These are phyloP conservation scores for Synanthedon tipuliformis DNA, from an alignment of 2,888 invertebrate genomes.

Conservation along the genomic window DNA sequence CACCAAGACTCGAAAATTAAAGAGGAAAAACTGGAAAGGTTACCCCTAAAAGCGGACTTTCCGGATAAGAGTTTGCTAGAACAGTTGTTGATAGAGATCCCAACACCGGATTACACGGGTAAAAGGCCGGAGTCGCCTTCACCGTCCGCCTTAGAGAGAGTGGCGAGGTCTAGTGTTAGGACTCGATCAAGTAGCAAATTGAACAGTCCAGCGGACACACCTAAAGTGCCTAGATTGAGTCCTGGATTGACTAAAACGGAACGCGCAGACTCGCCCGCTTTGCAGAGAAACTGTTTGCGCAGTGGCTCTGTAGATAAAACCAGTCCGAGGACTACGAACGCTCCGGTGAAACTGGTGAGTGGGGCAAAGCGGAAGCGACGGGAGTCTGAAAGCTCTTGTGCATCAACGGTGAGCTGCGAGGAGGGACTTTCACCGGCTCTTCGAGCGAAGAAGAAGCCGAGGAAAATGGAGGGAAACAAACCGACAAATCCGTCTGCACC, in stretches of 20 bases:
- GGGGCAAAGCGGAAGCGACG: slow-evolving; percentile 78
- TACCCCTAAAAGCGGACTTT: slow-evolving; percentile 57
- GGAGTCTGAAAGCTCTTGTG: slow-evolving; percentile 81
- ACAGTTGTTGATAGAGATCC: slow-evolving; percentile 88
- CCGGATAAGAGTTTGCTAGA: slow-evolving; percentile 75
- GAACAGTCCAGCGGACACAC: slow-evolving; percentile 73
- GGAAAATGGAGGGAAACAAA: slow-evolving; percentile 40
- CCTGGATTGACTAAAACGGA: slow-evolving; percentile 39
- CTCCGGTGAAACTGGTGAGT: slow-evolving; percentile 19
- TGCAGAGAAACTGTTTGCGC: slow-evolving; percentile 35
- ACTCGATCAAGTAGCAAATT: slow-evolving; percentile 77
- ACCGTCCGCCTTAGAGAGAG: slow-evolving; percentile 55
- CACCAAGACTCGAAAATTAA: slow-evolving; percentile 12
- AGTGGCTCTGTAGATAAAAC: slow-evolving; percentile 49
- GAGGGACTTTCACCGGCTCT: slow-evolving; percentile 50
- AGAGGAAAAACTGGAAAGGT: slow-evolving; percentile 37
- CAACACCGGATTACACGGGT: slow-evolving; percentile 68
- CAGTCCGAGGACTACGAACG: slow-evolving; percentile 28
- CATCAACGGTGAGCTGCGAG: slow-evolving; percentile 74
- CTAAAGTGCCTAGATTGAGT: slow-evolving; percentile 54
- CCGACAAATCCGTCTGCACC: slow-evolving; percentile 64
- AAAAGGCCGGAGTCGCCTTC: slow-evolving; percentile 61
- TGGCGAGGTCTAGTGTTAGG: slow-evolving; percentile 67
- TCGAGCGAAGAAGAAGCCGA: slow-evolving; percentile 49
- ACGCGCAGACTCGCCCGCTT: slow-evolving; percentile 48